Evolutionary conservation across 2,888 invertebrate genomes (phyloP).

Genomic region (Siphonodentalium dalli): DNA sequence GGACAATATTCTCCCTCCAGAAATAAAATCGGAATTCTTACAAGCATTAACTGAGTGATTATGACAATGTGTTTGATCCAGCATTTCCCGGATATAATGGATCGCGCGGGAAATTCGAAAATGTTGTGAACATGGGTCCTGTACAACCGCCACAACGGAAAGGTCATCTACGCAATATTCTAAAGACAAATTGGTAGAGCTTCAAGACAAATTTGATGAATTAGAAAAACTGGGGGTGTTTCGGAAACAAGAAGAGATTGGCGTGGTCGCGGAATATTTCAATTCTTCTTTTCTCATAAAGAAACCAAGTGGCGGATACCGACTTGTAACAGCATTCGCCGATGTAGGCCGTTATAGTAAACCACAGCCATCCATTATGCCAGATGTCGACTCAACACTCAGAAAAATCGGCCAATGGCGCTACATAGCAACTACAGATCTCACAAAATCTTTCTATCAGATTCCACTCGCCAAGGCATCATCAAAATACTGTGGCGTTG

Average conservation of each 20-base stretch:
- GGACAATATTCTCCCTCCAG: conserved; percentile 9
- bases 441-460: conserved; percentile 19
- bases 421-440: conserved; percentile 23
- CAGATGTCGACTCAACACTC: neutral
- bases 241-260: conserved; percentile 20
- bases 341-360: conserved; percentile 24
- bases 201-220: too few relatives aligned
- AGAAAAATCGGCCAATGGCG: too few relatives aligned
- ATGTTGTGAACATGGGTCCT: conserved; percentile 26
- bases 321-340: conserved; percentile 26
- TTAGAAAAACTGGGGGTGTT: too few relatives aligned
- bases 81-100: too few relatives aligned
- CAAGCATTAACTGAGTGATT: too few relatives aligned
- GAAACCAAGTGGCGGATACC: conserved; percentile 13
- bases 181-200: too few relatives aligned
- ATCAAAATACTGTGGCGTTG: conserved; percentile 12
- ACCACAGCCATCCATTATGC: too few relatives aligned
- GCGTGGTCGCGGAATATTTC: conserved; percentile 24
- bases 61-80: conserved; percentile 22
- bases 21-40: conserved; percentile 1
- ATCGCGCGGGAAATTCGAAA: conserved; percentile 21
- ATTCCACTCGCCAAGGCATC: conserved; percentile 14
- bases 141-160: too few relatives aligned
- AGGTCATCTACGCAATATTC: too few relatives aligned
- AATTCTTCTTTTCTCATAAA: conserved; percentile 30